These are phyloP conservation scores for Periophthalmus magnuspinnatus DNA, from an alignment of 2,797 vertebrate species.

Conservation along the genomic window DNA sequence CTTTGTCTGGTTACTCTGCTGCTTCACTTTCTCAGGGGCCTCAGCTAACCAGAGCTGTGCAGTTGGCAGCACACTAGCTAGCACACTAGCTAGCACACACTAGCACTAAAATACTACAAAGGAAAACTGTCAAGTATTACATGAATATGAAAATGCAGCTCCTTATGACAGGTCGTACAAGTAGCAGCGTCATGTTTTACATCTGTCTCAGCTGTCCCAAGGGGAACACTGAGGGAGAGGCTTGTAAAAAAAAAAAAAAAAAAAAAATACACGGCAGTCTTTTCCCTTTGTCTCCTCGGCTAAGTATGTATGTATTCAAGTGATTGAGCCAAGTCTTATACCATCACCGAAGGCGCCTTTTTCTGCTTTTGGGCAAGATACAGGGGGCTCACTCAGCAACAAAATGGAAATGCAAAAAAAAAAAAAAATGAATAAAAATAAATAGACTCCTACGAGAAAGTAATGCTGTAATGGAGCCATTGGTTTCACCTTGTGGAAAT, in stretches of 20 bases:
- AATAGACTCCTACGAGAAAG: constrained; percentile 31
- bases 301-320: constrained; percentile 36
- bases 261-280: constrained; percentile 43
- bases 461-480: constrained; percentile 24
- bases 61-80: constrained; percentile 48
- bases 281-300: constrained; percentile 34
- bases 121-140: constrained; percentile 27
- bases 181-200: constrained; percentile 60
- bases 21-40: constrained; percentile 73
- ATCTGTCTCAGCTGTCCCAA: constrained; percentile 49
- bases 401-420: constrained; percentile 19
- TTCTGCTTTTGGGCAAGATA: constrained; percentile 60
- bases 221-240: constrained; percentile 39
- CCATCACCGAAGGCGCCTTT: constrained; percentile 66
- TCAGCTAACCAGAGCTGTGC: constrained; percentile 54
- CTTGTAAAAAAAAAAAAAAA: constrained; percentile 36
- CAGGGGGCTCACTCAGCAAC: constrained; percentile 55
- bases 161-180: constrained; percentile 46
- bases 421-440: no score
- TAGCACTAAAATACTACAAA: constrained; percentile 19
- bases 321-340: constrained; percentile 55
- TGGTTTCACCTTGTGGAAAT: constrained; percentile 34
- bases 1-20: constrained; percentile 51
- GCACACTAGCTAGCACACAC: constrained; percentile 22
- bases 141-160: constrained; percentile 25